Evolutionary conservation across 2,113 vertebrate species (phyloP).

Genomic region (Misgurnus anguillicaudatus): DNA sequence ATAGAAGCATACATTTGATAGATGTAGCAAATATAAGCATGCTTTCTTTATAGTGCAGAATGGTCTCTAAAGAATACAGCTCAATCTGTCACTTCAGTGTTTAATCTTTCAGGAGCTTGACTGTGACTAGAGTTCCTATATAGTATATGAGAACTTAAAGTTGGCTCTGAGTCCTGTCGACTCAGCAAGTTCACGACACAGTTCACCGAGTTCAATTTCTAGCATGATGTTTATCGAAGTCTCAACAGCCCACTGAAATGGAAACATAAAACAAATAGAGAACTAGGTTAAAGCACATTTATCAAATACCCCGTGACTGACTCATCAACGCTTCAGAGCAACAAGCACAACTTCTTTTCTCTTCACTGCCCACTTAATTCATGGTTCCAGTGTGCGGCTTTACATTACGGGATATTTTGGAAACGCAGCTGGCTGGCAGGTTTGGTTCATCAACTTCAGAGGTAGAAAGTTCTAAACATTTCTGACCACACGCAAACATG

Average conservation of each 20-base stretch:
- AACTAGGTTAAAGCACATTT: slow-evolving; percentile 14
- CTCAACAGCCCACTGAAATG: slow-evolving; percentile 34
- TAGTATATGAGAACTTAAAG: slow-evolving; percentile 13
- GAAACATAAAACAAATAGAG: slow-evolving; percentile 39
- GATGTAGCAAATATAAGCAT: background rate
- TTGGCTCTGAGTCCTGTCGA: slow-evolving; percentile 29
- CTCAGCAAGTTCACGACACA: slow-evolving; percentile 14
- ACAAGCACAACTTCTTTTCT: slow-evolving; percentile 44
- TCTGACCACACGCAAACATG: slow-evolving; percentile 59
- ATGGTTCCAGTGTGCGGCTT: slow-evolving; percentile 40
- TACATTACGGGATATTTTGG: slow-evolving; percentile 42
- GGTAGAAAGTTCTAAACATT: slow-evolving; percentile 30
- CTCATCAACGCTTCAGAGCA: slow-evolving; percentile 6
- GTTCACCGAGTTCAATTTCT: slow-evolving; percentile 40
- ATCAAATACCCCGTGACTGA: slow-evolving; percentile 32
- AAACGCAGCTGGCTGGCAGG: slow-evolving; percentile 34
- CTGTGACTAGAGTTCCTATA: background rate
- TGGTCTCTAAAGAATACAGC: background rate
- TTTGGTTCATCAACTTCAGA: slow-evolving; percentile 23
- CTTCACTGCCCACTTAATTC: slow-evolving; percentile 50
- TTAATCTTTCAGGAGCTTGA: background rate
- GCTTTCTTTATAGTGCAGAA: background rate
- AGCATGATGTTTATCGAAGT: slow-evolving; percentile 43
- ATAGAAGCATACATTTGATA: background rate
- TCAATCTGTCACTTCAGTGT: background rate